Percentiles rank a stretch among this genome's conserved stretches.
Evolutionary conservation across 2,888 invertebrate species (phyloP).

Genomic region (Rotaria macrura): DNA sequence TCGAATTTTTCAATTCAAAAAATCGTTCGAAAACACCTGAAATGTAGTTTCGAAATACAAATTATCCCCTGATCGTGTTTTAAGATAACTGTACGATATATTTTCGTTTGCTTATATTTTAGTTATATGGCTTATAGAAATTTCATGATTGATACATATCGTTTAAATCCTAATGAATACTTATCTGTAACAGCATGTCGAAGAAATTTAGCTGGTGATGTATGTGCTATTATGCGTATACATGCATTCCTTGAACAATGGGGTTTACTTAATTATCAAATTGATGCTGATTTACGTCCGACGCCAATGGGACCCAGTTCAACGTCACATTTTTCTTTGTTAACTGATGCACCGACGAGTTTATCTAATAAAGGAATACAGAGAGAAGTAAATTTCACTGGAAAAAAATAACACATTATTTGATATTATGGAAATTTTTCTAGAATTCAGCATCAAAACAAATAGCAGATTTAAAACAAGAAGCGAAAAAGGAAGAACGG

Average conservation of each 20-base stretch:
- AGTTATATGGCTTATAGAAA: slow-evolving; percentile 90
- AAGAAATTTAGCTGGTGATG: slow-evolving; percentile 92
- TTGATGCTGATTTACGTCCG: slow-evolving; percentile 52
- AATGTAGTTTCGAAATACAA: too few relatives aligned
- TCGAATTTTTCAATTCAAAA: slow-evolving; percentile 94
- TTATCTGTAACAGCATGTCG: slow-evolving; percentile 92
- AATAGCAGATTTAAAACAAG: background rate
- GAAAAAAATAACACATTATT: too few relatives aligned
- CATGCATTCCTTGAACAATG: slow-evolving; percentile 98
- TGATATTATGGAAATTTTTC: background rate
- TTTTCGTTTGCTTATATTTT: too few relatives aligned
- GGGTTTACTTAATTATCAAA: slow-evolving; percentile 83
- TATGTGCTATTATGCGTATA: slow-evolving; percentile 91
- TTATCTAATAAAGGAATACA: slow-evolving; percentile 60
- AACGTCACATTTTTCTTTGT: slow-evolving; percentile 94
- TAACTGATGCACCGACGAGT: slow-evolving; percentile 93
- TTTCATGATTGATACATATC: slow-evolving; percentile 98
- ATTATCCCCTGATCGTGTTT: too few relatives aligned
- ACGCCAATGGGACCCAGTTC: slow-evolving; percentile 98
- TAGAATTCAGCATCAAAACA: slow-evolving; percentile 1
- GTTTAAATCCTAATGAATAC: slow-evolving; percentile 71
- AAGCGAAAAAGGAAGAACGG: background rate
- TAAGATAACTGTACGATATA: too few relatives aligned
- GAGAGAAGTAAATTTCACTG: background rate
- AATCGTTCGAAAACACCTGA: slow-evolving; percentile 98